These are phyloP conservation scores for Habrosyne pyritoides DNA, from an alignment of 2,888 invertebrate genomes.

Conservation along the genomic window DNA sequence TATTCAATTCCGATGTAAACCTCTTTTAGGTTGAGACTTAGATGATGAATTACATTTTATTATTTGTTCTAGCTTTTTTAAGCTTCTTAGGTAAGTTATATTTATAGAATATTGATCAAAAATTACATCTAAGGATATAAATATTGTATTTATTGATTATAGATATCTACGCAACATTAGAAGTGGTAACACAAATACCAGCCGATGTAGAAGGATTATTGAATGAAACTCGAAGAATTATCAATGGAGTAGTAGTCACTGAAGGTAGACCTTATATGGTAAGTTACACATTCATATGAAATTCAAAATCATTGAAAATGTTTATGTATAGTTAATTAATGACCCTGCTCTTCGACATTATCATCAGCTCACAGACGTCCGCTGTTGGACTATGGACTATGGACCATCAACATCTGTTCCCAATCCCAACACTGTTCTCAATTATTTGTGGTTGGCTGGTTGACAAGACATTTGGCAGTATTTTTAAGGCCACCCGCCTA, in stretches of 20 bases:
- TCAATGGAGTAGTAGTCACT: constrained; percentile 59
- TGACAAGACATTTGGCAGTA: too few species aligned
- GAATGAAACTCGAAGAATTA: constrained; percentile 64
- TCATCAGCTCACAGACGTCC: too few species aligned
- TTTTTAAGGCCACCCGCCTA: too few species aligned
- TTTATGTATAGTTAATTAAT: too few species aligned
- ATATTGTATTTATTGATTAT: constrained; percentile 23
- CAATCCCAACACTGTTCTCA: too few species aligned
- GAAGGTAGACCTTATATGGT: constrained; percentile 70
- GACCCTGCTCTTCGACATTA: too few species aligned
- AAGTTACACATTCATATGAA: too few species aligned
- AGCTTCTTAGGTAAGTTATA: constrained; percentile 43
- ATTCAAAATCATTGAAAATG: too few species aligned
- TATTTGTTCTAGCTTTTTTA: constrained; percentile 36
- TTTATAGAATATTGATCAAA: constrained; percentile 6
- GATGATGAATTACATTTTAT: constrained; percentile 49
- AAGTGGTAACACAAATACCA: constrained; percentile 59
- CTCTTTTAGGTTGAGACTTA: constrained; percentile 23
- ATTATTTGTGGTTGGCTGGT: too few species aligned
- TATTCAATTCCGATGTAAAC: constrained; percentile 14
- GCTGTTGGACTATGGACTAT: too few species aligned
- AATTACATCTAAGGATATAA: not conserved
- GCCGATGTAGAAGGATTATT: constrained; percentile 45
- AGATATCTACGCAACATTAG: constrained; percentile 51
- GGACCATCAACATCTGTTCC: too few species aligned